Base-by-base conservation (phyloP, 1,140 invertebrate genomes). In the Drosophila subobscura region DNA sequence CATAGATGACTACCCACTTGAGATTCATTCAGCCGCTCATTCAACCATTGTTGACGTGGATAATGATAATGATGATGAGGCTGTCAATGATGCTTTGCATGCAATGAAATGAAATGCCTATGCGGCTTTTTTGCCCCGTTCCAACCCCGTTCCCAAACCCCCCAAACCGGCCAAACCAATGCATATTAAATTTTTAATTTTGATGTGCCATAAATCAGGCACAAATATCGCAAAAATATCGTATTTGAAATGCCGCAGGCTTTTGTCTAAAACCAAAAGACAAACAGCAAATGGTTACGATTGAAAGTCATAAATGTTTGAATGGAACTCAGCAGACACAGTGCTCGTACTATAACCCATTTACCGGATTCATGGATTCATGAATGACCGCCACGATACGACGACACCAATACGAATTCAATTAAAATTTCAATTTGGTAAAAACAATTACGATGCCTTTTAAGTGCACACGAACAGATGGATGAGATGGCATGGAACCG, bases 171-270 rank as follows among this genome's bases (percentile, higher is more conserved):
- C n/a, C 7, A n/a, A 3, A n/a, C 27, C 37, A 33, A 46, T 40
- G n/a, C 50, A 56, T 67, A 72, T 79, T 84, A 67, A 79, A 84
- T 85, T 76, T 79, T 85, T 85, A 79, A 85, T 85, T 72, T 83
- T 79, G 47, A 79, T 85, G 58, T 46, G 46, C 22, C 44, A 55
- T 52, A 56, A 52, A 54, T 61, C 52, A 40, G 20, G 14, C 22
- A 45, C 7, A 61, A 50, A 61, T 44, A 40, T 37, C 7, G 20
- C 33, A n/a, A 1, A 1, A 10, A 25, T 5, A 22, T 14, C 16
- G n/a, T 54, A 22, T 25, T 4, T 40, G 23, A 33, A 22, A 41
- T 71, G 41, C n/a, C 3, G 41, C 41, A 12, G 46, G 22, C 44
- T 33, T 42, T 50, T 50, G 53, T 73, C 70, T 59, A 59, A 71